These are phyloP conservation scores for Drosophila neutralis DNA, from an alignment of 2,888 invertebrate genomes.

Conservation along the genomic window DNA sequence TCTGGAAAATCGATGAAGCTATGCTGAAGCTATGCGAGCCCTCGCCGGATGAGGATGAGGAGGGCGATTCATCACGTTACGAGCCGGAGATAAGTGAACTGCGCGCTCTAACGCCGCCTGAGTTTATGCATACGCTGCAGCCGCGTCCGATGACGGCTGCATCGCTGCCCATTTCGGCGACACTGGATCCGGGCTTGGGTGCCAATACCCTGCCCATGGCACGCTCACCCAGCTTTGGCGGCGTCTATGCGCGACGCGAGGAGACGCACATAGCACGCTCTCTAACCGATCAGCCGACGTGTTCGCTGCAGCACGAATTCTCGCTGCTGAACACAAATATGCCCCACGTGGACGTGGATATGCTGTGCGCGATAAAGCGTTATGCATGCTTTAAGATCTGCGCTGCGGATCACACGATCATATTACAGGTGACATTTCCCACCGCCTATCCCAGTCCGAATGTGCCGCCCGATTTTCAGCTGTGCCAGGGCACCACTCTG, in stretches of 20 bases:
- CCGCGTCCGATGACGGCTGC: constrained; percentile 73
- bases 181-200: constrained; percentile 51
- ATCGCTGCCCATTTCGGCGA: constrained; percentile 69
- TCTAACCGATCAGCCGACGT: constrained; percentile 83
- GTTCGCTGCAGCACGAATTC: constrained; percentile 90
- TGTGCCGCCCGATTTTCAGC: constrained; percentile 88
- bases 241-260: constrained; percentile 64
- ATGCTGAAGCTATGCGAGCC: constrained; percentile 91
- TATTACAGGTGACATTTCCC: constrained; percentile 89
- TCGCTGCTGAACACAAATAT: constrained; percentile 91
- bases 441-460: constrained; percentile 90
- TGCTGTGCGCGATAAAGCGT: constrained; percentile 85
- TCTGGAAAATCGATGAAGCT: constrained; percentile 95
- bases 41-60: constrained; percentile 68
- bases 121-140: constrained; percentile 65
- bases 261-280: constrained; percentile 82
- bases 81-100: constrained; percentile 80
- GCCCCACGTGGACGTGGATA: constrained; percentile 88
- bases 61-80: constrained; percentile 53
- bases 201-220: constrained; percentile 70
- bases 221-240: constrained; percentile 84
- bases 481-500: constrained; percentile 88
- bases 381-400: constrained; percentile 85
- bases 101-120: constrained; percentile 69
- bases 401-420: constrained; percentile 84